Conservation (phyloP, 2,888 invertebrate species). For the Blera fallax region DNA sequence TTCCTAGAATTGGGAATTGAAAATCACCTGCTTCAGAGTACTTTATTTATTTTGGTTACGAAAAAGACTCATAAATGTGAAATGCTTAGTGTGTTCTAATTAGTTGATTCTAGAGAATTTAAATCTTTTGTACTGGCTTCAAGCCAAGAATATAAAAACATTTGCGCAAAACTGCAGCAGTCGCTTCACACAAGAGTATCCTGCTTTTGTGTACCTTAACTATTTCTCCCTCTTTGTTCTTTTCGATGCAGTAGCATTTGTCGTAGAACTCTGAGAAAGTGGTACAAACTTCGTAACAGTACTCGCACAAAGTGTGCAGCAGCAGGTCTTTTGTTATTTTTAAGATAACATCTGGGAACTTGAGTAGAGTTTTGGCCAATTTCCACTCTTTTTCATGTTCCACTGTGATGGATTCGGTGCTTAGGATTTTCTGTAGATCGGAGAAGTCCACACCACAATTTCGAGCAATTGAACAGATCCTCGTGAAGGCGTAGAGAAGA, state of each 20-base stretch:
- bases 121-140: constrained; percentile 96
- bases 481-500: constrained; percentile 95
- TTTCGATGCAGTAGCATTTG: constrained; percentile 98
- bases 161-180: constrained; percentile 92
- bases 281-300: constrained; percentile 95
- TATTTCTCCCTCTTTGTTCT: constrained; percentile 91
- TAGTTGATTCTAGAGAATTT: constrained; percentile 76
- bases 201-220: constrained; percentile 92
- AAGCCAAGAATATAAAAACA: constrained; percentile 96
- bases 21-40: background rate
- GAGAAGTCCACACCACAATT: constrained; percentile 84
- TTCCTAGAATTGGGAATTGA: background rate
- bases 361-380: constrained; percentile 91
- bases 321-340: constrained; percentile 91
- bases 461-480: constrained; percentile 95
- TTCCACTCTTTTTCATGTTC: constrained; percentile 97
- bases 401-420: constrained; percentile 85
- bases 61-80: constrained; percentile 16
- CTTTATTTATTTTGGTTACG: background rate
- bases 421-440: constrained; percentile 85
- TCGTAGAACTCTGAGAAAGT: constrained; percentile 99
- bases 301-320: constrained; percentile 95
- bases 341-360: constrained; percentile 93
- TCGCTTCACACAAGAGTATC: constrained; percentile 95
- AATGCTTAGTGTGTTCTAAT: background rate